Conservation (phyloP, 2,888 invertebrate species). For the Conistra vaccinii region DNA sequence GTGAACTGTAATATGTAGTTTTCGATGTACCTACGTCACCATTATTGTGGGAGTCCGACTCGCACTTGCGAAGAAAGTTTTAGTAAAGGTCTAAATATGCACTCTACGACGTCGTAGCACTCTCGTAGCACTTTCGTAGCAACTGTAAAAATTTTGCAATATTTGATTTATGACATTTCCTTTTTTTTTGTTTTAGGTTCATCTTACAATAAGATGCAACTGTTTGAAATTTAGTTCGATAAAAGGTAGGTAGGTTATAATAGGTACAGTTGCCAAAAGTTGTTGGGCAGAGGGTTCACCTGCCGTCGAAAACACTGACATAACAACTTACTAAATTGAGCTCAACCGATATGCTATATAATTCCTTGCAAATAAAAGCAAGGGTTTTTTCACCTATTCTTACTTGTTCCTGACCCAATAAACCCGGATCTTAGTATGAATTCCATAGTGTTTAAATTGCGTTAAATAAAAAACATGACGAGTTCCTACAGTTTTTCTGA, state of each 20-base stretch:
- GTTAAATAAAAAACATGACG: no score
- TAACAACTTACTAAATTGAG: neutral
- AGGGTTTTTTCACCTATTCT: neutral
- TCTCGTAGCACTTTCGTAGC: slow-evolving; percentile 14
- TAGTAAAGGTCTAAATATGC: neutral
- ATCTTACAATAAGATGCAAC: neutral
- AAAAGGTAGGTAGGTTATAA: neutral
- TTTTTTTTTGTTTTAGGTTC: neutral
- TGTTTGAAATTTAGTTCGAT: neutral
- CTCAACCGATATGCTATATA: neutral
- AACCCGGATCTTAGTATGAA: neutral
- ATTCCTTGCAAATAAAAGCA: neutral
- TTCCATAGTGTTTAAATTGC: neutral
- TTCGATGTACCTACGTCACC: neutral
- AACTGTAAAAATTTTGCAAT: neutral
- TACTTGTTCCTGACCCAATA: neutral
- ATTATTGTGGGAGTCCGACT: no score
- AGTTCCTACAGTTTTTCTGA: neutral
- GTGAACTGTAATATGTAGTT: neutral
- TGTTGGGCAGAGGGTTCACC: neutral
- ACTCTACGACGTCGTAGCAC: slow-evolving; percentile 11
- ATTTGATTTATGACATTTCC: neutral
- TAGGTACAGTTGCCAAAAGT: neutral
- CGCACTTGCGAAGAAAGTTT: no score
- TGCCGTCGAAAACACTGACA: neutral